phyloP scores from a whole-genome alignment of 2,113 vertebrate species.

The Elachura formosa region DNA sequence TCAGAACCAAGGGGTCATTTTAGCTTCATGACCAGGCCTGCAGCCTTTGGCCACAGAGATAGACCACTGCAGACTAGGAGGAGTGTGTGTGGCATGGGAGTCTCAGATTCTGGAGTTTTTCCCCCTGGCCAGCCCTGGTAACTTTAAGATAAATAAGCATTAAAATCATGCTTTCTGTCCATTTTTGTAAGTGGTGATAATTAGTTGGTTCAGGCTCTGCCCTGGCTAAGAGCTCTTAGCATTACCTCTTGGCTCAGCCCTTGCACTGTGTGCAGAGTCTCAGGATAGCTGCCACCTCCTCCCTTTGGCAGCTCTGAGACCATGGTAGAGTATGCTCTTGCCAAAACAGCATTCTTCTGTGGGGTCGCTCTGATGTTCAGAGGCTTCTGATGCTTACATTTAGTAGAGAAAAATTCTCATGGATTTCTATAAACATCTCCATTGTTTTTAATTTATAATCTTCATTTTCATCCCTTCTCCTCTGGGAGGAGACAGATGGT shows the following conservation, averaged over 20 bases:
- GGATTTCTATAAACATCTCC: no score
- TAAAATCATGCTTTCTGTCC: background rate
- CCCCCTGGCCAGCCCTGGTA: background rate
- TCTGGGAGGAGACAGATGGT: no score
- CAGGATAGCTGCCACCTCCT: background rate
- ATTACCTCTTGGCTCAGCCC: background rate
- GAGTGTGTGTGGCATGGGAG: rapidly evolving
- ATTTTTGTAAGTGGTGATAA: background rate
- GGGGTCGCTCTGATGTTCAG: no score
- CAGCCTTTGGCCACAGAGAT: background rate
- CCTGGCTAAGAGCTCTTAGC: background rate
- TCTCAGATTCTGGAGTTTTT: rapidly evolving
- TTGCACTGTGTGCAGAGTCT: background rate
- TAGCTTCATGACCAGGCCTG: background rate
- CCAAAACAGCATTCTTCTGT: background rate
- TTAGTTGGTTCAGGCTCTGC: background rate
- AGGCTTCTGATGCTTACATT: no score
- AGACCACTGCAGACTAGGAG: no score
- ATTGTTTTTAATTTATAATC: no score
- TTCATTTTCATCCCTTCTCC: no score
- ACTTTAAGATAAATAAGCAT: background rate
- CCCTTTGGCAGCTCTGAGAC: background rate
- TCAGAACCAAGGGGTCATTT: background rate
- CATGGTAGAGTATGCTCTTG: background rate
- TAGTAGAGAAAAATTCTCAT: no score